Evolutionary conservation across 2,888 invertebrate species (phyloP).

Genomic region (Rhamnusium bicolor): DNA sequence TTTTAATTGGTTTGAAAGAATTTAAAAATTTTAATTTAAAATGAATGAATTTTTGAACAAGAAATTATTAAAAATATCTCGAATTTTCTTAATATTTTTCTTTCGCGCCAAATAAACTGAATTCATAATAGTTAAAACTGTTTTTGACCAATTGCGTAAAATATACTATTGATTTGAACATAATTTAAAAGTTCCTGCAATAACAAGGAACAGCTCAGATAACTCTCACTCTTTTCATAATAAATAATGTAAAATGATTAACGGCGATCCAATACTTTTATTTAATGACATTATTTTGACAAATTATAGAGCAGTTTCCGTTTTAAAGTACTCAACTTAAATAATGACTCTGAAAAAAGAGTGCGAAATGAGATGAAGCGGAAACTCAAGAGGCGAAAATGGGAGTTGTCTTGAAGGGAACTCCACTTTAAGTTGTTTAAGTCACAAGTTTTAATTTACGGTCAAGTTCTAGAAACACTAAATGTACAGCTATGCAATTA

Average conservation of each 20-base stretch:
- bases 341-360: constrained; percentile 51
- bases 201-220: not conserved
- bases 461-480: constrained; percentile 60
- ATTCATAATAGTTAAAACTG: too few species aligned
- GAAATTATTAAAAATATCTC: too few species aligned
- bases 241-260: constrained; percentile 39
- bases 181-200: not conserved
- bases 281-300: constrained; percentile 55
- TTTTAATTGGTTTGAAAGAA: too few species aligned
- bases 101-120: too few species aligned
- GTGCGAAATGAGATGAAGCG: constrained; percentile 49
- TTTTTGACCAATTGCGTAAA: too few species aligned
- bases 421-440: constrained; percentile 57
- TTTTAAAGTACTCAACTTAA: constrained; percentile 49
- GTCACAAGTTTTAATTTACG: constrained; percentile 63
- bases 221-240: not conserved
- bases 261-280: constrained; percentile 46
- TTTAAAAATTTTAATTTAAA: too few species aligned
- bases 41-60: too few species aligned
- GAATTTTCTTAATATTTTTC: too few species aligned
- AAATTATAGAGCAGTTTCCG: constrained; percentile 46
- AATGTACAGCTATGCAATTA: constrained; percentile 60
- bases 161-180: not conserved
- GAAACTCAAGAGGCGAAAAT: constrained; percentile 50
- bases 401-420: constrained; percentile 46